A percentile compares a stretch with the other conserved stretches of the same genome.
Conservation (phyloP, 30 jellyfish, hydroid and myxozoan genomes). For the Hydractinia echinata region DNA sequence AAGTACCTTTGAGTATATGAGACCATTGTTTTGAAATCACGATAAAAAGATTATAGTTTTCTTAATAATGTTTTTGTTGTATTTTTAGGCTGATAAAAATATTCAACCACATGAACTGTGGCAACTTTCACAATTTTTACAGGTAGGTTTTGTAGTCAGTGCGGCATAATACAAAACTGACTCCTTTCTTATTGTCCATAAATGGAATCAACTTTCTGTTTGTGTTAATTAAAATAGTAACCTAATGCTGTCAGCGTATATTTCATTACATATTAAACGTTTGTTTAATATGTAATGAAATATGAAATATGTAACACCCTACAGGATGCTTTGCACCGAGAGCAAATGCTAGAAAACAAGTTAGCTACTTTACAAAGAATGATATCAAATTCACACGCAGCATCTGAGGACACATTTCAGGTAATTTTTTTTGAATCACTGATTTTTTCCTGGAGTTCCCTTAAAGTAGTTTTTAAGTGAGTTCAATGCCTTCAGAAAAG, state of each 20-base stretch:
- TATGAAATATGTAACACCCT: too few relatives aligned
- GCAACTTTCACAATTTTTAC: constrained; percentile 75
- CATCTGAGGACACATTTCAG: constrained; percentile 88
- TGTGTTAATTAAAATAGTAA: neutral
- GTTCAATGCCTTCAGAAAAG: too few relatives aligned
- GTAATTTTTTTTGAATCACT: constrained; percentile 12
- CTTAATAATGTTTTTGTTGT: neutral
- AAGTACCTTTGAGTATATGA: too few relatives aligned
- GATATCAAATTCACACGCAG: constrained; percentile 66
- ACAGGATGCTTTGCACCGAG: constrained; percentile 92
- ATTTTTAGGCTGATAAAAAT: constrained; percentile 44
- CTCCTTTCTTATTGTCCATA: neutral
- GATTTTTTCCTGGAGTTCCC: neutral
- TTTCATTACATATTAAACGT: neutral
- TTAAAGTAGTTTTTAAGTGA: too few relatives aligned
- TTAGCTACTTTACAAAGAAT: constrained; percentile 89
- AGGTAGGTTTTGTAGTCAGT: constrained; percentile 37
- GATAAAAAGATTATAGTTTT: neutral
- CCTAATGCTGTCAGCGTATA: neutral
- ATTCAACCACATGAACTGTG: constrained; percentile 73
- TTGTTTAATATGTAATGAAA: too few relatives aligned
- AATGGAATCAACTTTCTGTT: too few relatives aligned
- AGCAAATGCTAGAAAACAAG: constrained; percentile 83
- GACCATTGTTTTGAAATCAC: too few relatives aligned
- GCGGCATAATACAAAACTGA: neutral